phyloP scores from a whole-genome alignment of 2,888 invertebrate species.

The Cryptophagus acutangulus region DNA sequence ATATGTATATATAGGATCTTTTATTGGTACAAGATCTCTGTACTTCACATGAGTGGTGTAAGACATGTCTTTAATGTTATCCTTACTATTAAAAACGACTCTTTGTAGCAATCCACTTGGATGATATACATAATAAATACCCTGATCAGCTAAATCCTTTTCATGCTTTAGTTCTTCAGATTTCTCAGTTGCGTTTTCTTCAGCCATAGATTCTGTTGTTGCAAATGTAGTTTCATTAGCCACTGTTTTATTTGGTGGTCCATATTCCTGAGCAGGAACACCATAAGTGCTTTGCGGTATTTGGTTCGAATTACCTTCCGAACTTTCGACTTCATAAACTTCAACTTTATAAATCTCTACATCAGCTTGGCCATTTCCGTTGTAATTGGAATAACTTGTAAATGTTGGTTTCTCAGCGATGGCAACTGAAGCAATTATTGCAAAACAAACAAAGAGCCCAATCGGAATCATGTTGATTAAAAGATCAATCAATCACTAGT shows the following conservation, averaged over 20 bases:
- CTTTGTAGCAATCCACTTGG: slow-evolving; percentile 59
- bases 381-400: too few relatives aligned
- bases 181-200: neutral
- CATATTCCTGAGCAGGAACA: slow-evolving; percentile 10
- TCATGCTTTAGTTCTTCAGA: slow-evolving; percentile 24
- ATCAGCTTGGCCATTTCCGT: slow-evolving; percentile 14
- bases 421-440: too few relatives aligned
- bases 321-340: slow-evolving; percentile 13
- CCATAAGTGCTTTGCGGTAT: slow-evolving; percentile 11
- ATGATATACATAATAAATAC: slow-evolving; percentile 60
- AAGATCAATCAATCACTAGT: too few relatives aligned
- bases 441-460: too few relatives aligned
- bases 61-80: slow-evolving; percentile 55
- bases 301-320: slow-evolving; percentile 13
- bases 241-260: slow-evolving; percentile 9
- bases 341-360: slow-evolving; percentile 20
- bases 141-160: slow-evolving; percentile 38
- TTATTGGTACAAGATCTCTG: slow-evolving; percentile 59
- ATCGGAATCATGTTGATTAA: too few relatives aligned
- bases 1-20: slow-evolving; percentile 56
- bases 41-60: slow-evolving; percentile 61
- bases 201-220: slow-evolving; percentile 10
- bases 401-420: too few relatives aligned
- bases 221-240: slow-evolving; percentile 4
- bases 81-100: slow-evolving; percentile 56